Evolutionary conservation across 2,797 vertebrate species (phyloP), one percentile per base, ranked within the genome.

Genomic region (Limosa lapponica): DNA sequence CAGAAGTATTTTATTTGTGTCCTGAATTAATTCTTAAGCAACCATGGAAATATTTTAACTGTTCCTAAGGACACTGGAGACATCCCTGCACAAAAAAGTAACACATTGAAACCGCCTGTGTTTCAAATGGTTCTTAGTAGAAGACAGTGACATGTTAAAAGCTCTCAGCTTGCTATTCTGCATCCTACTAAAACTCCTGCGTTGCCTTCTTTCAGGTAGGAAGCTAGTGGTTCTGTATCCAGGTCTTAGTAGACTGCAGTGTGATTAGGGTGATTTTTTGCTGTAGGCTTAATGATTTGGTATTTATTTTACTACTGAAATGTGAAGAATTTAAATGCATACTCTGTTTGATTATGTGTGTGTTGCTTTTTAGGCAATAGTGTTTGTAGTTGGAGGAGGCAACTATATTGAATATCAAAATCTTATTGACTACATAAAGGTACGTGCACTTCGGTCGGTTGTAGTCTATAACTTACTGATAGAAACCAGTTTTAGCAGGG

Each of bases 321-420:
- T 18, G 11, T 49, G 43, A 87, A 61, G 44, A 66, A 65, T 64
- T 84, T 74, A 30, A 73, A 64, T 64, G 34, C 67, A 3, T 62
- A 11, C 16, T 67, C 34, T 94, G n/a, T n/a, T n/a, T n/a, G 37
- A 49, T 81, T 58, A n/a, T 34, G 18, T 64, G 13, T 66, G 48
- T 85, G 88, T 97, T 97, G 61, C 30, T 75, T 97, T 98, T 93
- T 95, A 99, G 99, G 99, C 99, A 11, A 99, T 99, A 75, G 99
- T 99, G 66, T 99, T 99, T 87, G 98, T 99, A 70, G 99, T 99
- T 15, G 99, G 99, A 97, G 99, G 99, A 87, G 99, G 99, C 94
- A 99, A 99, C 98, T 99, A 99, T 95, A 99, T 99, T 67, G 99
- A 99, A 94, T 99, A 99, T 97, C 99, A 99, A 97, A 99, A 99